phyloP scores from a whole-genome alignment of 2,797 vertebrate genomes.

The Loriculus beryllinus region DNA sequence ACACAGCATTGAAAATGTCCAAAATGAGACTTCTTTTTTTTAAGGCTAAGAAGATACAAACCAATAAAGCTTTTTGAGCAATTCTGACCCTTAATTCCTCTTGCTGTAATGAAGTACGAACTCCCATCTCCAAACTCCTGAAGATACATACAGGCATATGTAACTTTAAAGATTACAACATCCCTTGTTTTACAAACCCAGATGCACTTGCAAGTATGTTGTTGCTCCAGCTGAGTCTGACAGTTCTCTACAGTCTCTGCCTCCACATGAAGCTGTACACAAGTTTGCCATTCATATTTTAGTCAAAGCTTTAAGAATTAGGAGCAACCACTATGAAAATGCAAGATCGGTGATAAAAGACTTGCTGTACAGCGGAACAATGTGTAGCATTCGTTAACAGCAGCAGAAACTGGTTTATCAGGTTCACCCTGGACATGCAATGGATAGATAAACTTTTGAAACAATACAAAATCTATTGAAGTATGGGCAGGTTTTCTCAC shows the following conservation, averaged over 20 bases:
- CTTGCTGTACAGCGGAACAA: not conserved
- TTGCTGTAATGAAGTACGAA: not conserved
- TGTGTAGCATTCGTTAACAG: not conserved
- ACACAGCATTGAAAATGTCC: not conserved
- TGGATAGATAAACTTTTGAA: not conserved
- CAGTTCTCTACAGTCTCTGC: not conserved
- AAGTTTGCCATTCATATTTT: not conserved
- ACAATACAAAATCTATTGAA: not conserved
- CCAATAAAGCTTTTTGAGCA: not conserved
- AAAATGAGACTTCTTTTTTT: not conserved
- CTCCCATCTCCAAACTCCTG: not conserved
- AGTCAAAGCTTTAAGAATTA: not conserved
- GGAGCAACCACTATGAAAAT: not conserved
- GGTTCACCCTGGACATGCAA: not conserved
- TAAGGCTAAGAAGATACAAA: not conserved
- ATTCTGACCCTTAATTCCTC: not conserved
- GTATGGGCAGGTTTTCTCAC: not conserved
- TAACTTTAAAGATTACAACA: not conserved
- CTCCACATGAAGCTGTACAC: not conserved
- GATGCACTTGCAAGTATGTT: not conserved
- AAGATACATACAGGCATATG: not conserved
- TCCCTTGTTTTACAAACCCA: not conserved
- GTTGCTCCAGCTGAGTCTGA: not conserved
- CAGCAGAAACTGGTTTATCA: constrained; percentile 22
- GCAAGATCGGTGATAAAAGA: not conserved